Evolutionary conservation across 35 echinoderm and acorn worm genomes (phyloP).

Genomic region (Anneissia japonica): DNA sequence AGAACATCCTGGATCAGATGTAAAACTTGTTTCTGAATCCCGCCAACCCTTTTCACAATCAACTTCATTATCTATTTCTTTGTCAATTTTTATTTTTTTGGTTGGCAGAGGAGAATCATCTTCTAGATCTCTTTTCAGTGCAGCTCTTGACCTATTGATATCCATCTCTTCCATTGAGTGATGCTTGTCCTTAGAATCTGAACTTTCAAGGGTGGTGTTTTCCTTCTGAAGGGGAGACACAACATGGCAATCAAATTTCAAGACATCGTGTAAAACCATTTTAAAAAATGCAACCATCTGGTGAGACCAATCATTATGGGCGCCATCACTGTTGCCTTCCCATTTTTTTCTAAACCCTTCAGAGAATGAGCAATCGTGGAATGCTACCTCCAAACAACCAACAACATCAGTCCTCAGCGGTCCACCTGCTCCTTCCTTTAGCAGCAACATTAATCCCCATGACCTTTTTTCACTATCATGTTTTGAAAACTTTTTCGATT

Average conservation of each 20-base stretch:
- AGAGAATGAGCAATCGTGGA: background rate
- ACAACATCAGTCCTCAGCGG: background rate
- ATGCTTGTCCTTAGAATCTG: background rate
- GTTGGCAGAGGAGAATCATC: background rate
- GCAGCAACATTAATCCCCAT: background rate
- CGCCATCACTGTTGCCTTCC: background rate
- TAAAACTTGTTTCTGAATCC: background rate
- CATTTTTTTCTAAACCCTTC: background rate
- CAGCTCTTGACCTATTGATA: background rate
- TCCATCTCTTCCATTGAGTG: background rate
- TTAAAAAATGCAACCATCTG: slow-evolving; percentile 10
- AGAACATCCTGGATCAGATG: background rate
- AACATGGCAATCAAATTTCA: background rate
- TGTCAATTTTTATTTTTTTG: background rate
- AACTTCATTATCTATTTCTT: background rate
- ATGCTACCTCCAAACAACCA: slow-evolving; percentile 7
- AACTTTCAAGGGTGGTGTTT: background rate
- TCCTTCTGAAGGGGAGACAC: background rate
- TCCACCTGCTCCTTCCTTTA: background rate
- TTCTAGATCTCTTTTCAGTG: background rate
- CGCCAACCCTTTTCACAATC: background rate
- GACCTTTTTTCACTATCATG: background rate
- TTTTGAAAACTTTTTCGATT: slow-evolving; percentile 20
- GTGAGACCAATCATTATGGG: background rate
- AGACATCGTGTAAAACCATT: background rate